Percentiles rank a stretch among this genome's conserved stretches.
Evolutionary conservation across 2,888 invertebrate species (phyloP).

Genomic region (Hedychridium roseum): DNA sequence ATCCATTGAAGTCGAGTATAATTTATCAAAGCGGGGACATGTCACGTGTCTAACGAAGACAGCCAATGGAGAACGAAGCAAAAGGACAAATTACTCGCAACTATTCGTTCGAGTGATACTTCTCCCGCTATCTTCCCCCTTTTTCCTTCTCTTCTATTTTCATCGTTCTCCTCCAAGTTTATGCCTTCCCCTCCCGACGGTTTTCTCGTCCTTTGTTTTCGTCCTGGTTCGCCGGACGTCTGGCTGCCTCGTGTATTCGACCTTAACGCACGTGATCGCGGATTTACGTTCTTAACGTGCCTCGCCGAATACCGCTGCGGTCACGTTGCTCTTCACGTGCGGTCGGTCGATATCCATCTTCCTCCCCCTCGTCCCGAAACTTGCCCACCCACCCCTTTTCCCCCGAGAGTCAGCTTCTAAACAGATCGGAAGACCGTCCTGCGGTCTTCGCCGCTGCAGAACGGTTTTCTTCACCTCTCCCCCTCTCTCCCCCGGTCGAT

Average conservation of each 20-base stretch:
- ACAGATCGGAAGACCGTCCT: no score
- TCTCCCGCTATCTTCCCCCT: not conserved
- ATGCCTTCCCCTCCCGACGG: no score
- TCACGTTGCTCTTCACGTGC: no score
- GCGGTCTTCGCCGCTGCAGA: no score
- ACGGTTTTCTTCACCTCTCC: no score
- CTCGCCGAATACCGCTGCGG: no score
- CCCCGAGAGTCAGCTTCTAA: no score
- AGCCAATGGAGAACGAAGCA: slow-evolving; percentile 12
- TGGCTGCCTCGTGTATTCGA: slow-evolving; percentile 5
- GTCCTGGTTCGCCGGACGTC: slow-evolving; percentile 6
- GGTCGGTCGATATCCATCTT: no score
- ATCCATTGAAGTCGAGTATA: slow-evolving; percentile 35
- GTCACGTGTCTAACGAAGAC: slow-evolving; percentile 39
- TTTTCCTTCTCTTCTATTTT: not conserved
- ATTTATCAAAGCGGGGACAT: slow-evolving; percentile 29
- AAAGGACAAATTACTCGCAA: slow-evolving; percentile 15
- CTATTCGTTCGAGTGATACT: slow-evolving; percentile 8
- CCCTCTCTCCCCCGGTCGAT: no score
- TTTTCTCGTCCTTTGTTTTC: slow-evolving; percentile 5
- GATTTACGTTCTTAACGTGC: no score
- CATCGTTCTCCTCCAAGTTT: not conserved
- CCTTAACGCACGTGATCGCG: not conserved
- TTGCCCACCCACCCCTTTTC: not conserved
- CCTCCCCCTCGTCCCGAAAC: no score